Percentiles rank a stretch among this genome's conserved stretches.
These are phyloP conservation scores for Centropus bengalensis DNA, from an alignment of 2,113 vertebrate genomes.

Conservation along the genomic window DNA sequence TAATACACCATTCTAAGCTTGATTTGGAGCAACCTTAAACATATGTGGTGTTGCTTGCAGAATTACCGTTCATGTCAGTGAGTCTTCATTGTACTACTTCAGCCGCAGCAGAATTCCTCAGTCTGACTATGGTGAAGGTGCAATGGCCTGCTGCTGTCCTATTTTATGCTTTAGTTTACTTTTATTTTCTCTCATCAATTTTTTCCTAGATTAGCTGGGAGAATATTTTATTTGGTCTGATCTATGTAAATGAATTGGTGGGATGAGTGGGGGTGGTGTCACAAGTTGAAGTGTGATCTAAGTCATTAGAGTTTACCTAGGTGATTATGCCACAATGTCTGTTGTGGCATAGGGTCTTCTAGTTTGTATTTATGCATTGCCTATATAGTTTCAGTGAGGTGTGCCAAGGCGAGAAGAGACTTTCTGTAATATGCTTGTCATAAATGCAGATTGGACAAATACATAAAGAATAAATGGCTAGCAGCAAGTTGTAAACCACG, in stretches of 20 bases:
- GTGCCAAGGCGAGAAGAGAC: background rate
- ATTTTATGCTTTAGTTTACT: background rate
- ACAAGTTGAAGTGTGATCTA: background rate
- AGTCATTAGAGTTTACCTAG: background rate
- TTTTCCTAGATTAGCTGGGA: background rate
- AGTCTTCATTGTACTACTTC: background rate
- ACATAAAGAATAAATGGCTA: background rate
- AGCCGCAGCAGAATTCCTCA: background rate
- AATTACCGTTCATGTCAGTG: background rate
- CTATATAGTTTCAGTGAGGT: background rate
- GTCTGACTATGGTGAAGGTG: background rate
- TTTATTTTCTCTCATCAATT: background rate
- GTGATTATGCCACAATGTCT: background rate
- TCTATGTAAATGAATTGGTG: background rate
- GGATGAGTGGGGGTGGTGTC: background rate
- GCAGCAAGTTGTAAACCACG: conserved; percentile 23
- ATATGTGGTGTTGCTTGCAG: background rate
- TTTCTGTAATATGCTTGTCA: background rate
- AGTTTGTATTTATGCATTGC: background rate
- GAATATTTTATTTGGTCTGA: background rate
- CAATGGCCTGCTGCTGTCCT: background rate
- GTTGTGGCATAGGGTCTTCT: background rate
- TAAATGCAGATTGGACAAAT: conserved; percentile 30
- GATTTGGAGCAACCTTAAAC: background rate
- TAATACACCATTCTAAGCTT: background rate